Percentiles rank a stretch among this genome's conserved stretches.
Conservation (phyloP, 2,797 vertebrate genomes). For the Notolabrus celidotus region DNA sequence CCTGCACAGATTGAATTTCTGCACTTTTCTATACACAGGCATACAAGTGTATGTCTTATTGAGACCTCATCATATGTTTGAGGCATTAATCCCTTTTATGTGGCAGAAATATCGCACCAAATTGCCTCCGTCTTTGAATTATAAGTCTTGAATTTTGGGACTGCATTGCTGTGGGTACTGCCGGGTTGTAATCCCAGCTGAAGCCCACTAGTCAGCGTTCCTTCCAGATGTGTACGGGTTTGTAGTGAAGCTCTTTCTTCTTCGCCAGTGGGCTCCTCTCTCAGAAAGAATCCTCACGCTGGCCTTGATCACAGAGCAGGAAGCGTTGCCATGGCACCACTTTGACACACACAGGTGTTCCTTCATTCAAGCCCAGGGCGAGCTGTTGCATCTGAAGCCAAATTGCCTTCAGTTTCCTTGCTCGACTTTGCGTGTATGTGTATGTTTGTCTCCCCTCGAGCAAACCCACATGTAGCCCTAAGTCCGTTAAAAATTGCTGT, state of each 20-base stretch:
- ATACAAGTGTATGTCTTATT: constrained; percentile 17
- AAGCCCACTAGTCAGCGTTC: constrained; percentile 27
- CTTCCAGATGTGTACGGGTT: constrained; percentile 70
- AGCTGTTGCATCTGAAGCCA: constrained; percentile 75
- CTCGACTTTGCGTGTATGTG: constrained; percentile 31
- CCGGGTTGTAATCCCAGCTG: constrained; percentile 18
- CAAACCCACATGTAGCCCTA: constrained; percentile 60
- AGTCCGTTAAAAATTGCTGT: constrained; percentile 78
- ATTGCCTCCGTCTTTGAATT: not conserved
- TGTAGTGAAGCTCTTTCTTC: constrained; percentile 42
- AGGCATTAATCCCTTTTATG: constrained; percentile 15
- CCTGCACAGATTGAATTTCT: constrained; percentile 38
- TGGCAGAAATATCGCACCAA: constrained; percentile 10
- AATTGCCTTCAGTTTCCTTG: constrained; percentile 64
- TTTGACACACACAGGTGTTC: constrained; percentile 81
- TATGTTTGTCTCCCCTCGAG: constrained; percentile 54
- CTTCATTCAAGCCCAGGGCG: constrained; percentile 71
- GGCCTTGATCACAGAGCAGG: constrained; percentile 74
- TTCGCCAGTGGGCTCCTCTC: constrained; percentile 60
- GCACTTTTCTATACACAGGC: constrained; percentile 8
- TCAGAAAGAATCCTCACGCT: constrained; percentile 53
- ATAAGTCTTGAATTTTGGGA: constrained; percentile 20
- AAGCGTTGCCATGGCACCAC: constrained; percentile 75
- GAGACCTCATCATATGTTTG: constrained; percentile 21
- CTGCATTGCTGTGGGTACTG: constrained; percentile 12